Percentiles rank a stretch among this genome's conserved stretches.
Conservation (phyloP, 2,113 vertebrate species). For the Xenopus laevis region DNA sequence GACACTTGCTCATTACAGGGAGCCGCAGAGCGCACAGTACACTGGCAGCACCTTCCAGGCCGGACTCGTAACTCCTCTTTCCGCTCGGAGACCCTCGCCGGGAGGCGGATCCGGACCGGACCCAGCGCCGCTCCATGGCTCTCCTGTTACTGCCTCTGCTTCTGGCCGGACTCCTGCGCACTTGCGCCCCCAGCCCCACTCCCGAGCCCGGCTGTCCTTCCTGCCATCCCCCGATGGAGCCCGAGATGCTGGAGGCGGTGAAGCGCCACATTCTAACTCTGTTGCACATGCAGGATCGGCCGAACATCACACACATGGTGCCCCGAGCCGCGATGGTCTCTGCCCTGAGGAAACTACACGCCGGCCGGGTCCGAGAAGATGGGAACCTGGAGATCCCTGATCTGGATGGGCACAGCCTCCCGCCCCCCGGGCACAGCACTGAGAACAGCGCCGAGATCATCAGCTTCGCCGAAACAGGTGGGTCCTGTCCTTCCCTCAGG, state of each 20-base stretch:
- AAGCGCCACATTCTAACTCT: conserved; percentile 93
- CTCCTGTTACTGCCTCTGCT: not conserved
- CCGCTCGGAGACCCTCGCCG: not conserved
- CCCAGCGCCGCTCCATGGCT: not conserved
- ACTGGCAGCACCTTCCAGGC: no score
- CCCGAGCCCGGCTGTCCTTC: conserved; percentile 55
- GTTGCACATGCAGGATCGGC: conserved; percentile 89
- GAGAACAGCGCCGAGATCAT: conserved; percentile 85
- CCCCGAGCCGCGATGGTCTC: conserved; percentile 93
- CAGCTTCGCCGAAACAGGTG: conserved; percentile 96
- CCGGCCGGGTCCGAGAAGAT: conserved; percentile 89
- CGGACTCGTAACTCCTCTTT: no score
- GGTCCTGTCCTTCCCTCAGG: conserved; percentile 9
- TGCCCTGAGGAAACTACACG: conserved; percentile 91
- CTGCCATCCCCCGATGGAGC: conserved; percentile 78
- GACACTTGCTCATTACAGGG: no score
- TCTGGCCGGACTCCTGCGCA: conserved; percentile 2
- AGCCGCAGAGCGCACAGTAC: no score
- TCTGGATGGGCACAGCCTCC: conserved; percentile 84
- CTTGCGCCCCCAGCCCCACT: conserved; percentile 74
- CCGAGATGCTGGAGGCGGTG: conserved; percentile 90
- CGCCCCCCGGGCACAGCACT: conserved; percentile 76
- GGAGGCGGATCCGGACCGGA: not conserved
- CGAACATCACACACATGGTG: conserved; percentile 95
- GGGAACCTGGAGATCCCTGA: conserved; percentile 91